Conservation (phyloP, 2,888 invertebrate species). For the Agrochola macilenta region DNA sequence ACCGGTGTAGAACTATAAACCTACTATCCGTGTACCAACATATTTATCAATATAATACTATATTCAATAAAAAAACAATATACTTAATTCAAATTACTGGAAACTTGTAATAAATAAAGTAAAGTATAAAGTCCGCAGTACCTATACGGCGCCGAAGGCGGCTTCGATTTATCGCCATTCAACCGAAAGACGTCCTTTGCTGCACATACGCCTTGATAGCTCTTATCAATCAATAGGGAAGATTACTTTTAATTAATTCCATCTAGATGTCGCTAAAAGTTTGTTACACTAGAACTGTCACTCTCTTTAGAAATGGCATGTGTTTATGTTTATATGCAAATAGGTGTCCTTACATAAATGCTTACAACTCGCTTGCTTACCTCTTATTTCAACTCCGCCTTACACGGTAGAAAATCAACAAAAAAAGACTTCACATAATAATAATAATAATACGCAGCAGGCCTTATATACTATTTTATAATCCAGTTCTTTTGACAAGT, state of each 20-base stretch:
- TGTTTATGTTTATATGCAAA: neutral
- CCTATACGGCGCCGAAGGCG: neutral
- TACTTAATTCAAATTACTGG: constrained; percentile 22
- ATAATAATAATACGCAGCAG: neutral
- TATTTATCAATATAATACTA: constrained; percentile 12
- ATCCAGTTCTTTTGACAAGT: neutral
- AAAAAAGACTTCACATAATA: too few species aligned
- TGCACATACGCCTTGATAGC: neutral
- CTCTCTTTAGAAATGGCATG: too few species aligned
- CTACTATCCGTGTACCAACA: constrained; percentile 1
- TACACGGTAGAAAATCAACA: neutral
- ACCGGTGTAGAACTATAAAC: constrained; percentile 8
- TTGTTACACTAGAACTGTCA: neutral
- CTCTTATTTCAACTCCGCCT: too few species aligned
- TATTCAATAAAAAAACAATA: constrained; percentile 27
- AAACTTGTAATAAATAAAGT: constrained; percentile 11
- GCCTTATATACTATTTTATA: neutral
- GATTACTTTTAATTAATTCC: too few species aligned
- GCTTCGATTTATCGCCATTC: neutral
- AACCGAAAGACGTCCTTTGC: neutral
- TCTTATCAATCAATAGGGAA: neutral
- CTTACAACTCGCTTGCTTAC: neutral
- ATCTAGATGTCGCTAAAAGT: too few species aligned
- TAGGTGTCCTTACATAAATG: neutral
- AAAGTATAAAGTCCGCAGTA: neutral